Evolutionary conservation across 35 echinoderm and acorn worm species (phyloP).

Genomic region (Apostichopus californicus): DNA sequence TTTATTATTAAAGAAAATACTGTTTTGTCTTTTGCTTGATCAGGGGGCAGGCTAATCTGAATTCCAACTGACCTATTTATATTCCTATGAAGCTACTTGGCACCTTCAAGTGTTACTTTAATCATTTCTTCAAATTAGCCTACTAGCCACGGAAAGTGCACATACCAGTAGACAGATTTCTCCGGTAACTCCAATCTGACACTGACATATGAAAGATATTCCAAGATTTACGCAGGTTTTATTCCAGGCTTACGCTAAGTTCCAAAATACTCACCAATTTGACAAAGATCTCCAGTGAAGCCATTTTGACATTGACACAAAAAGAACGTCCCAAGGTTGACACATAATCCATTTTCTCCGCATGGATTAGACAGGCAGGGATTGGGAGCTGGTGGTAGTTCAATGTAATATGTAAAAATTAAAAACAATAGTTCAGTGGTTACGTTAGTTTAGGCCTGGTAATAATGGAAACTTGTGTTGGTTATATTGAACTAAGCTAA

Average conservation of each 20-base stretch:
- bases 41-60: background rate
- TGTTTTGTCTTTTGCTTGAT: background rate
- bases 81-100: no score
- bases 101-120: background rate
- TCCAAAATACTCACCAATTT: background rate
- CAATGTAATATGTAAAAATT: no score
- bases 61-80: background rate
- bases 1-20: no score
- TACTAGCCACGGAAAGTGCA: no score
- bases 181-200: background rate
- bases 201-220: background rate
- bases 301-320: constrained; percentile 6
- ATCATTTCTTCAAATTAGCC: background rate
- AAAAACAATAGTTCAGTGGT: no score
- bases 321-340: background rate
- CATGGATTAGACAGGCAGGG: background rate
- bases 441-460: no score
- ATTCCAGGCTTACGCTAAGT: no score
- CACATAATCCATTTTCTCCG: constrained; percentile 16
- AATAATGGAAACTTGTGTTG: no score
- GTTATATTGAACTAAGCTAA: no score
- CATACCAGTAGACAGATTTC: background rate
- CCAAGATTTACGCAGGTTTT: no score
- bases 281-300: constrained; percentile 20
- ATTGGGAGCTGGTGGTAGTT: background rate